Base-by-base conservation (phyloP, 2,113 vertebrate genomes). In the Gobio gobio region DNA sequence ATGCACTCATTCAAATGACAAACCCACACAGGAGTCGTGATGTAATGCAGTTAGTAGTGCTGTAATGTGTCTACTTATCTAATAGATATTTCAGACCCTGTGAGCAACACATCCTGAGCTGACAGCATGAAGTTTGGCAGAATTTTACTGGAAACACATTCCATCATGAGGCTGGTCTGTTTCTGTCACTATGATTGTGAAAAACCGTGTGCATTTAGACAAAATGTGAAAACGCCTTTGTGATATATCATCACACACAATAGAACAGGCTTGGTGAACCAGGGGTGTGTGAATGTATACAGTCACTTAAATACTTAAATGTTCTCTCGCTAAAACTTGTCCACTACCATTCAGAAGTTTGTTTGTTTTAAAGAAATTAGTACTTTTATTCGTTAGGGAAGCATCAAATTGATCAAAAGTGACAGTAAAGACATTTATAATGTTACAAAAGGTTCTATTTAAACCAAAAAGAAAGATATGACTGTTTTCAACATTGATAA, bases 41-140 rank as follows among this genome's bases (percentile, higher is more conserved):
- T 79, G 58, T 63, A 20, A 80, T 47, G 76, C 5, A 29, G 20
- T 78, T 24, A 43, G 74, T 59, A 22, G 22, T 79, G 36, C n/a
- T 45, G 56, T 79, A 26, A 61, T 79, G 36, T 1, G 22, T 45
- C 22, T 40, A 43, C 47, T 33, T 7, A 20, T 29, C 13, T 49
- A 29, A 58, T 40, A 24, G 77, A 26, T 61, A 47, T 10, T 10
- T 29, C 14, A 12, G 20, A 16, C 33, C 51, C n/a, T 9, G 10
- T 61, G 36, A 61, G 77, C 77, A 18, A 26, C 36, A 40, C 12
- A 9, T n/a, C 8, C 29, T 22, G 54, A 1, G 16, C 3, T 51
- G 74, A 76, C 74, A 56, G 49, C 26, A 1, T 33, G 13, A 33
- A 2, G 0, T 40, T 40, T 10, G 9, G 16, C 36, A 43, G 68